Base-by-base conservation (phyloP, 2,888 invertebrate genomes). In the Lithosia quadra region DNA sequence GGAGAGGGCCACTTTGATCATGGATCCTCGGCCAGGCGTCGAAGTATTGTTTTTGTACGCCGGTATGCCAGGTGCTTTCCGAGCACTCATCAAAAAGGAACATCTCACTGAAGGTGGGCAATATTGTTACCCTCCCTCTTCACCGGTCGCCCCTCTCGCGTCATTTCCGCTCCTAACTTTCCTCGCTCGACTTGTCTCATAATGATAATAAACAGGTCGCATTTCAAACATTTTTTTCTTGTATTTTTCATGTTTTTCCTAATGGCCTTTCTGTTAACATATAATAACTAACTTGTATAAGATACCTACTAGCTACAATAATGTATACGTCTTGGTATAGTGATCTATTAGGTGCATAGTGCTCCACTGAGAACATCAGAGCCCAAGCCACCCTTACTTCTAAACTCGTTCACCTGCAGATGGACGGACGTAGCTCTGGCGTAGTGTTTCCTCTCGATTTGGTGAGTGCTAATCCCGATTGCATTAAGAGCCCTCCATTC, bases 121-220 rank as follows among this genome's bases (percentile, higher is more conserved):
- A 86, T 82, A 86, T 87, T 84, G 74, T 79, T 76, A 34, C 82
- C 78, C 78, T 79, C 75, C 79, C 72, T 75, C 78, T 78, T 79
- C 84, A 82, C 86, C 79, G 81, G 83, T 21, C 21, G 34, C 55
- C 63, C 69, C 69, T 59, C 63, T 63, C 33, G 66, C 56, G 86
- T 87, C 92, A 91, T 92, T 93, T 93, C 93, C 94, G 91, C 89
- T 81, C 88, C 86, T 91, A 91, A 92, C 91, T 91, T 92, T 88
- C 80, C 83, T 81, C 82, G 84, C 88, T 86, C 88, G 87, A 89
- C 91, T 92, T 90, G 89, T 85, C 88, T 89, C 89, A 86, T 90
- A 92, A 93, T 90, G 89, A 90, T 90, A 91, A 91, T 90, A 92
- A 93, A 93, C 91, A 89, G 90, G 86, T 88, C 88, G 87, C 88